Evolutionary conservation across 2,113 vertebrate species (phyloP), one percentile per base, ranked within the genome.

Genomic region (Erinaceus europaeus): DNA sequence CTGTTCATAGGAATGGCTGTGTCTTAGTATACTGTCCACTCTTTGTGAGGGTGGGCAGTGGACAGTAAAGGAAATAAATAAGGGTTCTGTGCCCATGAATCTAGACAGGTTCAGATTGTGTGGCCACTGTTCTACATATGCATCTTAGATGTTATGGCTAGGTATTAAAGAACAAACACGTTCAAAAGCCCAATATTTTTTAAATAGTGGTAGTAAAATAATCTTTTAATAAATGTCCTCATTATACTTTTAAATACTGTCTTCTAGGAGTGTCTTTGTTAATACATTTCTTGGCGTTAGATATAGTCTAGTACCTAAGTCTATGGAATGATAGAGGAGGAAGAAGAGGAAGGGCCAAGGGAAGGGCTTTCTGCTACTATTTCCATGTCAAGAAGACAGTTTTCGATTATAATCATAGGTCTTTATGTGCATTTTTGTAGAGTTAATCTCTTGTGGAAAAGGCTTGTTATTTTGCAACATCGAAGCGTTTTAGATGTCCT

Each of bases 201-300:
- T 65, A 90, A 79, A 69, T 55, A 48, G 69, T 80, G 53, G 62
- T 21, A 78, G 53, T 59, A 69, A 59, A 34, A 38, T 53, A 42
- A 46, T 29, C 25, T 20, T 73, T 25, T 68, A n/a, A 34, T 53
- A 29, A 81, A 57, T 32, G 29, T 9, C 32, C 25, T 69, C 67
- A 67, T 79, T 40, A 72, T 77, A 42, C 29, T 89, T 81, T 84
- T 85, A 81, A 88, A 69, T 44, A 52, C 69, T 81, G 34, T 72
- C 40, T 73, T 59, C 73, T 61, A 40, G 61, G 36, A 20, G 10
- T 72, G 76, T 69, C 38, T 82, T 74, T 62, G 6, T 48, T 83
- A 79, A 59, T 50, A 21, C 72, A 57, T 64, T 32, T 72, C 32
- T n/a, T 62, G 36, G 36, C 42, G n/a, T 38, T 38, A 23, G 6